Evolutionary conservation across 2,113 vertebrate species (phyloP).

Genomic region (Campylomormyrus numenius): DNA sequence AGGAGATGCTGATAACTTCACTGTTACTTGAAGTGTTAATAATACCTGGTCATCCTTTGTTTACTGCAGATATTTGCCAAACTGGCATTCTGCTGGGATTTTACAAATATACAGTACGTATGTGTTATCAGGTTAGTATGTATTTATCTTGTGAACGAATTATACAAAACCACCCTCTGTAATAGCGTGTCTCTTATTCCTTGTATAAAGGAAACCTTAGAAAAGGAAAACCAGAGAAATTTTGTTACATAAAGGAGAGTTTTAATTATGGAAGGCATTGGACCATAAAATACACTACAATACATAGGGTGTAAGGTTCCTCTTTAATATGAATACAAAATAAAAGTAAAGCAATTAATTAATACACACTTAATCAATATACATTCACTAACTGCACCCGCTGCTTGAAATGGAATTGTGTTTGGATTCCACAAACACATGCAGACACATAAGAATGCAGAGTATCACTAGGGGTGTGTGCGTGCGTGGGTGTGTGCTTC

Average conservation of each 20-base stretch:
- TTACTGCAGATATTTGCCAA: constrained; percentile 10
- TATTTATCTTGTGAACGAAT: not conserved
- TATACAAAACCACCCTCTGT: not conserved
- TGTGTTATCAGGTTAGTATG: not conserved
- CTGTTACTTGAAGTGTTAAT: constrained; percentile 5
- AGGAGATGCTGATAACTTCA: not conserved
- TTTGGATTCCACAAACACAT: no score
- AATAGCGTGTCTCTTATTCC: not conserved
- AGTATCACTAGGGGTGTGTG: no score
- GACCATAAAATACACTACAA: not conserved
- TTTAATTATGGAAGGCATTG: not conserved
- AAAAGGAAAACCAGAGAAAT: not conserved
- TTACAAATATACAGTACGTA: not conserved
- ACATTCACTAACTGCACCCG: not conserved
- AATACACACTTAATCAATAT: not conserved
- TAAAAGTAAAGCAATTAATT: not conserved
- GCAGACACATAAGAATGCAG: no score
- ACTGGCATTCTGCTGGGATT: not conserved
- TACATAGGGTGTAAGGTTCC: not conserved
- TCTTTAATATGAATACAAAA: not conserved
- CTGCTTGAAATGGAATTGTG: not conserved
- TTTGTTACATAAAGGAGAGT: not conserved
- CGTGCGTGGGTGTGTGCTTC: no score
- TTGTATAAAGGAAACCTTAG: not conserved
- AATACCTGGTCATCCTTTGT: constrained; percentile 8